phyloP scores from a whole-genome alignment of 2,888 invertebrate species.

The Meghimatium bilineatum region DNA sequence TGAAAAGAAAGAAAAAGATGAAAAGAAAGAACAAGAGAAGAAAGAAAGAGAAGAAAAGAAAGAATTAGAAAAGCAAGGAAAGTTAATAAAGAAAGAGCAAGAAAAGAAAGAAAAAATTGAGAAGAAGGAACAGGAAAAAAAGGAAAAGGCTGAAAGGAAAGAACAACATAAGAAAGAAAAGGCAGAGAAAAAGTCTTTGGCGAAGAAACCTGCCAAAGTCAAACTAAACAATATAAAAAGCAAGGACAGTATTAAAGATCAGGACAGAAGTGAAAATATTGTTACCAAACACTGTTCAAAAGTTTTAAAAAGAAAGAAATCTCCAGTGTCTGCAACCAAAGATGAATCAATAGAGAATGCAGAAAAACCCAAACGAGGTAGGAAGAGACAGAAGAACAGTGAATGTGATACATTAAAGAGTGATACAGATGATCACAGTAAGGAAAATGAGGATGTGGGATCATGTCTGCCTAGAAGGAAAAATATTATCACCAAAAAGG shows the following conservation, averaged over 20 bases:
- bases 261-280: conserved; percentile 32
- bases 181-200: conserved; percentile 30
- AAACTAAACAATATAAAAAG: background rate
- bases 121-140: conserved; percentile 32
- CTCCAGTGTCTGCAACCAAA: background rate
- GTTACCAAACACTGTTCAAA: background rate
- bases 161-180: conserved; percentile 27
- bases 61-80: conserved; percentile 9
- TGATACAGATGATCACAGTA: background rate
- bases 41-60: conserved; percentile 43
- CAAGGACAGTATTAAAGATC: background rate
- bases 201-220: conserved; percentile 23
- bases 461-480: background rate
- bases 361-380: conserved; percentile 11
- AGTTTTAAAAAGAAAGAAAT: conserved; percentile 26
- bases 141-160: conserved; percentile 46
- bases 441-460: background rate
- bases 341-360: conserved; percentile 12
- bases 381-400: background rate
- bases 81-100: conserved; percentile 4
- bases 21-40: conserved; percentile 41
- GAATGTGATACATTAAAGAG: conserved; percentile 3
- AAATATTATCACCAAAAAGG: conserved; percentile 3
- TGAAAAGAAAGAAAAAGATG: conserved; percentile 45
- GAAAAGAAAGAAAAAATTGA: conserved; percentile 26